Base-by-base conservation (phyloP, 2,797 vertebrate genomes). In the Halcyon leucocephala region DNA sequence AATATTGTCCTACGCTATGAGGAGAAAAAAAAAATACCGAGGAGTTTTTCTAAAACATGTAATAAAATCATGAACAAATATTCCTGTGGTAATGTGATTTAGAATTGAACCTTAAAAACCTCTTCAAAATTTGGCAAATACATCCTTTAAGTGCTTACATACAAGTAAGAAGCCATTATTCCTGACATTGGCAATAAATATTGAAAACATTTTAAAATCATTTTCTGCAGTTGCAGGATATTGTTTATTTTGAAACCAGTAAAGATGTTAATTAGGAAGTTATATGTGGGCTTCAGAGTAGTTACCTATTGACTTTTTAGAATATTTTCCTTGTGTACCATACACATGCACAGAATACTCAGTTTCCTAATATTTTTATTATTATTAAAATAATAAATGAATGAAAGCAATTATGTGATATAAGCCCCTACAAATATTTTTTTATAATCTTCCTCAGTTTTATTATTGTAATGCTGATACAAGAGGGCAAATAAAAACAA, bases 51-150 rank as follows among this genome's bases (percentile, higher is more conserved):
- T 94, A 65, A 86, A 93, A 65, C 58, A 10, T 22, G 7, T 71
- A 84, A 33, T 94, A 93, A 95, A 97, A 86, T 82, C 33, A 37
- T 82, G 93, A 92, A 77, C 26, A 79, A 93, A 72, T 95, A 88
- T 84, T 96, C 62, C 77, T 95, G 84, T 65, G 91, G 93, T 96
- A 81, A 79, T 4, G 4, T 93, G 93, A 93, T 96, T 96, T 95
- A 96, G 54, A 89, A 89, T 8, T 54, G n/a, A 93, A 72, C 60
- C 60, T 72, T 73, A 77, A 90, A 94, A 90, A 88, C 17, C 31
- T 60, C 76, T 71, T 80, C 46, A 87, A 49, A 89, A 71, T 82
- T 82, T 95, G 93, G 91, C 83, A 95, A 51, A 51, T 77, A 41
- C 6, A 9, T 90, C 58, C 62, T 42, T 69, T 62, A 81, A 76